Percentiles rank a stretch among this genome's conserved stretches.
Conservation (phyloP, 1,140 invertebrate species). For the Lucilia cuprina region DNA sequence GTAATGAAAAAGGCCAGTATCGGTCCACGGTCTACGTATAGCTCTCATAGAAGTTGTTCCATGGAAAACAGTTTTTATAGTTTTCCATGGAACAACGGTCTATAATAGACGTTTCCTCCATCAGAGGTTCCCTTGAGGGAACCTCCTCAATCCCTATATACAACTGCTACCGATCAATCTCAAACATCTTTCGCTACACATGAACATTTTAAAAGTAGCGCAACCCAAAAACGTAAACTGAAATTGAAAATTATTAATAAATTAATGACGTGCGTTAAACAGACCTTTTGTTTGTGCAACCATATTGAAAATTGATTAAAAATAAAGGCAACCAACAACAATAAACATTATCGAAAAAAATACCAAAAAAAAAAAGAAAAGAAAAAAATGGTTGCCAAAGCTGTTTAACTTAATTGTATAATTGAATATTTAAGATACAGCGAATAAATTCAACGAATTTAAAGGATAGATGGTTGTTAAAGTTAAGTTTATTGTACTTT, state of each 20-base stretch:
- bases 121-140: too few species aligned
- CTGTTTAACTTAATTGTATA: conserved; percentile 24
- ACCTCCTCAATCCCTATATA: too few species aligned
- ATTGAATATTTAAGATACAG: conserved; percentile 18
- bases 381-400: conserved; percentile 15
- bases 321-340: background rate
- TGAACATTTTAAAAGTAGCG: too few species aligned
- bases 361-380: background rate
- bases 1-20: too few species aligned
- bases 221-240: background rate
- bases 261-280: conserved; percentile 27
- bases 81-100: too few species aligned
- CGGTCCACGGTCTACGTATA: too few species aligned
- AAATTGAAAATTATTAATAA: conserved; percentile 9
- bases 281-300: conserved; percentile 29
- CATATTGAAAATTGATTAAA: conserved; percentile 35
- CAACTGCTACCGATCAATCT: too few species aligned
- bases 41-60: too few species aligned
- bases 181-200: too few species aligned
- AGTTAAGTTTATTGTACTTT: background rate
- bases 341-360: background rate
- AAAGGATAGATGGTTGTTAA: background rate
- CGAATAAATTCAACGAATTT: background rate
- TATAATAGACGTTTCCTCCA: too few species aligned
- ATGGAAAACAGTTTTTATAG: too few species aligned